Evolutionary conservation across 2,797 vertebrate genomes (phyloP).

Genomic region (Antennarius maculatus): DNA sequence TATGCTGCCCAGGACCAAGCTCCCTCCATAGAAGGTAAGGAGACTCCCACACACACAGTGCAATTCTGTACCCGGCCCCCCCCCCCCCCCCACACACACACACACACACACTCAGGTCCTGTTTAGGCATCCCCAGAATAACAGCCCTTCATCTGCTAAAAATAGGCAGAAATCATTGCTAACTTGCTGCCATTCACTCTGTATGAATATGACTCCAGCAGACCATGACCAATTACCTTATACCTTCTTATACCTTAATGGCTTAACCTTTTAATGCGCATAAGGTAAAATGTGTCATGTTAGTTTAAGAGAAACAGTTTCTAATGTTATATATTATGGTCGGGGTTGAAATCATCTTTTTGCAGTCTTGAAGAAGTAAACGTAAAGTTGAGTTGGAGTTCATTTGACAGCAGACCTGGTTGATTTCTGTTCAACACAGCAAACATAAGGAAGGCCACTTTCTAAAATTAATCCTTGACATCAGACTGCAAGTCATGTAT

Average conservation of each 20-base stretch:
- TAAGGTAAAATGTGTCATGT: neutral
- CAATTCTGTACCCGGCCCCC: constrained; percentile 25
- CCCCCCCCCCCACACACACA: constrained; percentile 2
- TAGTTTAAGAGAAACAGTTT: neutral
- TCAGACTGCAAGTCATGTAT: constrained; percentile 29
- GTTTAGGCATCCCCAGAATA: constrained; percentile 71
- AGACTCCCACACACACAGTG: constrained; percentile 38
- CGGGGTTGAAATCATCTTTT: constrained; percentile 1
- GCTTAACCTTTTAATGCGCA: neutral
- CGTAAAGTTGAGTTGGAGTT: neutral
- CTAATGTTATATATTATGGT: neutral
- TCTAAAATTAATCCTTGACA: constrained; percentile 71
- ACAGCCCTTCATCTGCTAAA: constrained; percentile 68
- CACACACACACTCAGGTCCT: constrained; percentile 26
- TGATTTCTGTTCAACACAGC: constrained; percentile 19
- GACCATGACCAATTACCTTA: constrained; percentile 5
- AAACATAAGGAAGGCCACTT: constrained; percentile 51
- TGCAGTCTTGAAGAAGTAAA: neutral
- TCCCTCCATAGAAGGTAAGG: constrained; percentile 97
- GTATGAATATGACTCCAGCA: constrained; percentile 22
- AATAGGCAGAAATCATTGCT: constrained; percentile 72
- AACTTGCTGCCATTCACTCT: constrained; percentile 44
- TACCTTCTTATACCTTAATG: neutral
- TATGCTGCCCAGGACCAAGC: constrained; percentile 98
- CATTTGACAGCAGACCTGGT: neutral